These are phyloP conservation scores for Limosa lapponica DNA, from an alignment of 2,797 vertebrate species.

Conservation along the genomic window DNA sequence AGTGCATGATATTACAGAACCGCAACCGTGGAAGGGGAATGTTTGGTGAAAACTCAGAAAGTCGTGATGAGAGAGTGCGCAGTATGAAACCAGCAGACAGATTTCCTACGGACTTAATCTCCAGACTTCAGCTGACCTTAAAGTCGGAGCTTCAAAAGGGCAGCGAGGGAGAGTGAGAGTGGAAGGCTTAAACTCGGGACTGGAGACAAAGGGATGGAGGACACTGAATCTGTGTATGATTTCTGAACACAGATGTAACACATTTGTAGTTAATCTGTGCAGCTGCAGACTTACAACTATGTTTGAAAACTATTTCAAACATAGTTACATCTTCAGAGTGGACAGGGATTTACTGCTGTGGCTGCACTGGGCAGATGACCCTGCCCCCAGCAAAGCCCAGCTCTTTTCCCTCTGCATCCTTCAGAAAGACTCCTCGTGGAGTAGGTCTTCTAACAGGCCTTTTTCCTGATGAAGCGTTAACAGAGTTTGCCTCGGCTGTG, in stretches of 20 bases:
- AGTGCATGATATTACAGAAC: not conserved
- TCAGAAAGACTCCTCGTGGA: not conserved
- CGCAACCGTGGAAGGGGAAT: not conserved
- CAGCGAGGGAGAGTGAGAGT: not conserved
- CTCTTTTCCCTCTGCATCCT: not conserved
- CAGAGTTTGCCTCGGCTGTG: not conserved
- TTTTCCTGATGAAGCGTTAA: not conserved
- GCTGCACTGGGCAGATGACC: not conserved
- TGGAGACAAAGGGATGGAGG: constrained; percentile 21
- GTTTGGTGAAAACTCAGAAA: constrained; percentile 40
- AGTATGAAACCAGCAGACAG: constrained; percentile 3
- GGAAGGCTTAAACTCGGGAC: not conserved
- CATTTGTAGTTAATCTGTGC: constrained; percentile 24
- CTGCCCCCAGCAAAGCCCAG: not conserved
- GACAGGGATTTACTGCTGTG: not conserved
- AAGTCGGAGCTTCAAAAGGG: constrained; percentile 41
- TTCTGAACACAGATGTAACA: constrained; percentile 54
- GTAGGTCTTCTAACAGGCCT: not conserved
- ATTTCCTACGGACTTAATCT: constrained; percentile 48
- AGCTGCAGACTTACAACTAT: constrained; percentile 34
- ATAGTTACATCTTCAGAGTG: not conserved
- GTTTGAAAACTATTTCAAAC: constrained; percentile 61
- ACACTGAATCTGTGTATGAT: not conserved
- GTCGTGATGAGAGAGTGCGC: not conserved
- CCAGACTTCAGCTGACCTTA: constrained; percentile 58